Evolutionary conservation across 2,888 invertebrate genomes (phyloP).

Genomic region (Morinoia aosen): DNA sequence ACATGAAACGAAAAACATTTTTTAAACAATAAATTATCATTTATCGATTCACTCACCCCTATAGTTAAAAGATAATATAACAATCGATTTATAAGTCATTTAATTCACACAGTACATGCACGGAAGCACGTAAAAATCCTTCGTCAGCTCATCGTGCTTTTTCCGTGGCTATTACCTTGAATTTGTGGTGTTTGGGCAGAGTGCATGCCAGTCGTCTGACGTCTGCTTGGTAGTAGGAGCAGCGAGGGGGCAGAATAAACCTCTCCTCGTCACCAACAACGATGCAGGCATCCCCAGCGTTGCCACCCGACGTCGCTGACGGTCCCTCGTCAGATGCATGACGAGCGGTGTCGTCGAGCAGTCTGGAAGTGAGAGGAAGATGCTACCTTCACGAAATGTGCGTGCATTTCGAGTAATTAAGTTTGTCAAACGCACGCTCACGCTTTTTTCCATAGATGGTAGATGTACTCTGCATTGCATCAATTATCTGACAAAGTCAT

Average conservation of each 20-base stretch:
- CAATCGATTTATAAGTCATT: background rate
- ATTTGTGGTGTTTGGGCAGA: background rate
- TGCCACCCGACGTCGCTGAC: background rate
- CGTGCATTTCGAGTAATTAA: background rate
- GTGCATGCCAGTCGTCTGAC: background rate
- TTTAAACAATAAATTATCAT: background rate
- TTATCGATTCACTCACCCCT: background rate
- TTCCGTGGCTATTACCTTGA: background rate
- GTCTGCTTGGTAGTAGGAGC: conserved; percentile 1
- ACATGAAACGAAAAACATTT: background rate
- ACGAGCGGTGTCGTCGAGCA: background rate
- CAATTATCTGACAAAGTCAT: background rate
- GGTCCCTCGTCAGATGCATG: background rate
- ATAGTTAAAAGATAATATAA: background rate
- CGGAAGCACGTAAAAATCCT: background rate
- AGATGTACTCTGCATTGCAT: background rate
- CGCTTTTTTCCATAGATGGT: background rate
- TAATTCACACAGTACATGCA: background rate
- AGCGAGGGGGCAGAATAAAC: background rate
- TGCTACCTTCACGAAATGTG: background rate
- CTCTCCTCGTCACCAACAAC: background rate
- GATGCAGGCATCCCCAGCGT: background rate
- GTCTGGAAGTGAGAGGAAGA: background rate
- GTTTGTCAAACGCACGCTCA: background rate
- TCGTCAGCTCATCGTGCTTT: background rate